Evolutionary conservation across 2,888 invertebrate species (phyloP), one percentile per base, ranked within the genome.

Genomic region (Aleiodes leptofemur): DNA sequence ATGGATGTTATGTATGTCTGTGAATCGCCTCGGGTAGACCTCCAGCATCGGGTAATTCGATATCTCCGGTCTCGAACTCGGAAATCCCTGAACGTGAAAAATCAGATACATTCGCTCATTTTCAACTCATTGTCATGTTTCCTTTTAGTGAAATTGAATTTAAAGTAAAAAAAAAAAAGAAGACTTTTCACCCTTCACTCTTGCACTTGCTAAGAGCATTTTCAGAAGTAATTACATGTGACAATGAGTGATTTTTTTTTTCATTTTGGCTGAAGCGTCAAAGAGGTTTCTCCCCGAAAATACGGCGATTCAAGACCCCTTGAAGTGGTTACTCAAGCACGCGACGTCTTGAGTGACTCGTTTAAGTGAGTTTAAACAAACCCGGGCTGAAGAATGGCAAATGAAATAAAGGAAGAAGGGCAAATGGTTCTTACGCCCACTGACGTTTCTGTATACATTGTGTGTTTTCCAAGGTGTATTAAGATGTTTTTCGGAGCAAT

Each of bases 361-460:
- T 64, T 80, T 80, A 80, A 80, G 80, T 80, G 80, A 82, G 78
- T 82, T 82, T 81, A 82, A 82, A 81, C 81, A 81, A 80, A 80
- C 77, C 77, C 76, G 76, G 72, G 73, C 72, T 76, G 76, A 34
- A n/a, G 43, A 29, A 53, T 55, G 38, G 48, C 34, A 64, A 71
- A 57, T 71, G 14, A 14, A 29, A 48, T 16, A 59, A 59, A 57
- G 23, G 43, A 48, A 16, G 11, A 57, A 59, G 59, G 48, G 50
- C 48, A 34, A n/a, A 53, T 16, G 34, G 50, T 53, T 14, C 55
- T n/a, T 55, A 38, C 55, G 66, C 53, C 56, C 43, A 43, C 43
- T 8, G 43, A 43, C 43, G 43, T 43, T 43, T 43, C 43, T 43
- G 43, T 43, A 11, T 43, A 43, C 11, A 43, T 43, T 9, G 7